Evolutionary conservation across 2,888 invertebrate genomes (phyloP), one percentile per base, ranked within the genome.

Genomic region (Eucriotettix oculatus): DNA sequence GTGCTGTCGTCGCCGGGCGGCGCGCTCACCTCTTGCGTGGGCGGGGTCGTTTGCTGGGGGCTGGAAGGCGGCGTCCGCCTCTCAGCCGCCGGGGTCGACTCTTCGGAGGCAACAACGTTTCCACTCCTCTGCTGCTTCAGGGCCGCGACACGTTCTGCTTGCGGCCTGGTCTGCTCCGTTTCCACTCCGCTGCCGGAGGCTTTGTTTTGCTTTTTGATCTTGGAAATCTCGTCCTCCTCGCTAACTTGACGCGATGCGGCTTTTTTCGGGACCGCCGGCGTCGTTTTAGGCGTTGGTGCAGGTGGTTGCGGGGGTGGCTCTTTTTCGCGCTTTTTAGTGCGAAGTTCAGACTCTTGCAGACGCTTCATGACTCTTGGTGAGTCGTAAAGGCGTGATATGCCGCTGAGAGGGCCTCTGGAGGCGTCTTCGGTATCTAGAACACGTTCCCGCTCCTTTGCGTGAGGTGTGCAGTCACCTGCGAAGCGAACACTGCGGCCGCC

Each of bases 341-440:
- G 42, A 48, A 60, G 54, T 67, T 88, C 87, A 65, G 83, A 84
- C 66, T 93, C 92, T 68, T 90, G 85, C 67, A 94, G 79, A 64
- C 91, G 85, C 72, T 90, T 89, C 82, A 93, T 90, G 10, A 93
- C 90, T 61, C 91, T 80, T 0, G 92, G 87, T 58, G 91, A 92
- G 71, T 94, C 94, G 59, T 86, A 85, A 42, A 94, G 75, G 52
- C 92, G 81, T 63, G 88, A 89, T 68, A 94, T 91, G 59, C 94
- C 94, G 73, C 92, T 92, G 2, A 95, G 78, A 10, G 93, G 93
- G 2, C 77, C 75, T 63, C 71, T 68, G 12, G 91, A 87, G 1
- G 89, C 91, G 70, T 93, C 93, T 75, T 94, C 93, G 10, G 92
- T 92, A 69, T 92, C 93, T 61, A 87, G 75, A 0, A 92, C 88